Base-by-base conservation (phyloP, 1,140 invertebrate genomes). In the Potamilus streckersoni region DNA sequence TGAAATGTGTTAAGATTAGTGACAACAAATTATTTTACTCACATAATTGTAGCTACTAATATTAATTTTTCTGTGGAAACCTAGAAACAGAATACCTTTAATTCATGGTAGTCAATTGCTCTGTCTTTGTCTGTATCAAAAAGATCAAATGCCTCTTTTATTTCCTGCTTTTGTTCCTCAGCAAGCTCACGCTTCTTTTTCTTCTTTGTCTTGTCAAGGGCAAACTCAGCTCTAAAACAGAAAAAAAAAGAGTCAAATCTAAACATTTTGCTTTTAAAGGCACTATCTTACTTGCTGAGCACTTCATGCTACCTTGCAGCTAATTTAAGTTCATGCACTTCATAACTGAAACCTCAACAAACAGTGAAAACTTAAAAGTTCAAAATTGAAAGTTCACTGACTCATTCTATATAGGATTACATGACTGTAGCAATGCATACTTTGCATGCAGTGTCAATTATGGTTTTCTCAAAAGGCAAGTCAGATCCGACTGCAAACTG, bases 121-220 rank as follows among this genome's bases (percentile, higher is more conserved):
- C 86, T 75, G 78, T 90, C 90, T 82, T 90, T 90, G 74, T 90
- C 90, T 68, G 88, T 89, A 79, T 90, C 90, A 85, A 90, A 90
- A 70, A 90, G 79, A 74, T 90, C 89, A 85, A 90, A 90, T 5
- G 90, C 89, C 79, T 90, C 90, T 58, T 82, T 84, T 15, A 90
- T 89, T 78, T 90, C 89, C 78, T 90, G 87, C 70, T 89, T 90
- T 73, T 90, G 89, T 82, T 90, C 88, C 23, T 90, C 88, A 31
- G 86, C 83, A 27, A 90, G 73, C 74, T 90, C 89, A 56, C 87
- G 74, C 68, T 86, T 87, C 80, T 85, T 89, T 69, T 86, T 87
- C 76, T 85, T 86, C 72, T 86, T 87, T 65, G 77, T 84, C 64
- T 87, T 88, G 60, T 88, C 87, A 58, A 87, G 67, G n/a, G 86